These are phyloP conservation scores for Muscicapa adusta DNA, from an alignment of 2,113 vertebrate species.

Conservation along the genomic window DNA sequence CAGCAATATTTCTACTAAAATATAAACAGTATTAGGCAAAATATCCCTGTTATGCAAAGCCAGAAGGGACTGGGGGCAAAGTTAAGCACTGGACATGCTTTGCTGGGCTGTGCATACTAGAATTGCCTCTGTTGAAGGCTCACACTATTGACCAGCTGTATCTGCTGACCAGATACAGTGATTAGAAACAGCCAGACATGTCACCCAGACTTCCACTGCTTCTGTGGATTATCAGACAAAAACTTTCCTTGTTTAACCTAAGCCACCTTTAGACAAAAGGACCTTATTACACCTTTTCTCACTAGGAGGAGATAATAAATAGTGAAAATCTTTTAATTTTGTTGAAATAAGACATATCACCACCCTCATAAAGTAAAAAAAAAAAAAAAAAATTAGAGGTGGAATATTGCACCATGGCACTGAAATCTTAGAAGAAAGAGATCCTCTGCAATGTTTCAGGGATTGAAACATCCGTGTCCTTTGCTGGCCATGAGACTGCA, in stretches of 20 bases:
- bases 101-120: neutral
- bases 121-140: neutral
- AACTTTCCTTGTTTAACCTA: neutral
- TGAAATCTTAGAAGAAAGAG: neutral
- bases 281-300: neutral
- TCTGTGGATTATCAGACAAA: neutral
- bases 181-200: neutral
- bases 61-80: neutral
- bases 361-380: neutral
- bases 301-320: neutral
- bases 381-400: neutral
- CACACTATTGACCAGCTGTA: neutral
- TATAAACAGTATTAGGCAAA: neutral
- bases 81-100: neutral
- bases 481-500: slow-evolving; percentile 44
- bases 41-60: neutral
- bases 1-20: neutral
- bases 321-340: neutral
- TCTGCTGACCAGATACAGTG: neutral
- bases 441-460: neutral
- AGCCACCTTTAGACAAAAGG: neutral
- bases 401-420: neutral
- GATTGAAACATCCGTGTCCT: neutral
- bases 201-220: neutral
- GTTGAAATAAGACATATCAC: neutral